Evolutionary conservation across 2,113 vertebrate genomes (phyloP).

Genomic region (Lagenorhynchus albirostris): DNA sequence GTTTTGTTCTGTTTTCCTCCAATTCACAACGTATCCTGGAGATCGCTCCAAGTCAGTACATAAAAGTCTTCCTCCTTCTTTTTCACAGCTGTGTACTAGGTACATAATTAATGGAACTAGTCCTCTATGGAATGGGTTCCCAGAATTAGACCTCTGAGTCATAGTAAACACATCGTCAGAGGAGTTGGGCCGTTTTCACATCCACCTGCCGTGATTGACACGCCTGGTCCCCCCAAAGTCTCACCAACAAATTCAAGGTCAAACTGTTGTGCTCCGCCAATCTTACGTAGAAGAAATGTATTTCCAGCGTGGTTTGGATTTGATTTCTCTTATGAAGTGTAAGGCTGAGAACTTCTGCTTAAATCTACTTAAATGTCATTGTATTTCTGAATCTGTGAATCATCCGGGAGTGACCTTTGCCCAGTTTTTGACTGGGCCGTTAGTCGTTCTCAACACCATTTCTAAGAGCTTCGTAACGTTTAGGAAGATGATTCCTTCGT

Average conservation of each 20-base stretch:
- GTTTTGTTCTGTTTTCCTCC: background rate
- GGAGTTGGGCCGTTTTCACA: background rate
- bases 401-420: background rate
- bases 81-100: too few relatives aligned
- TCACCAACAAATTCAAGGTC: background rate
- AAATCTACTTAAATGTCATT: background rate
- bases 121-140: background rate
- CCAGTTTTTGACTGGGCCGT: background rate
- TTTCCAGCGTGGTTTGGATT: background rate
- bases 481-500: background rate
- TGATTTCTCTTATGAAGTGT: conserved; percentile 5
- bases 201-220: background rate
- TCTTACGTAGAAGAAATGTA: background rate
- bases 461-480: background rate
- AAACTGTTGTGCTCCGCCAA: background rate
- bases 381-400: background rate
- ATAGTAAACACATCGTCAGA: background rate
- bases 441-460: background rate
- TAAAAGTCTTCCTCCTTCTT: background rate
- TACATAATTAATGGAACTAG: background rate
- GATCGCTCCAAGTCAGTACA: background rate
- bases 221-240: background rate
- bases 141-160: background rate
- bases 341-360: background rate
- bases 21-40: background rate